Percentiles rank a stretch among this genome's conserved stretches.
Evolutionary conservation across 2,888 invertebrate species (phyloP).

Genomic region (Alviniconcha strummeri): DNA sequence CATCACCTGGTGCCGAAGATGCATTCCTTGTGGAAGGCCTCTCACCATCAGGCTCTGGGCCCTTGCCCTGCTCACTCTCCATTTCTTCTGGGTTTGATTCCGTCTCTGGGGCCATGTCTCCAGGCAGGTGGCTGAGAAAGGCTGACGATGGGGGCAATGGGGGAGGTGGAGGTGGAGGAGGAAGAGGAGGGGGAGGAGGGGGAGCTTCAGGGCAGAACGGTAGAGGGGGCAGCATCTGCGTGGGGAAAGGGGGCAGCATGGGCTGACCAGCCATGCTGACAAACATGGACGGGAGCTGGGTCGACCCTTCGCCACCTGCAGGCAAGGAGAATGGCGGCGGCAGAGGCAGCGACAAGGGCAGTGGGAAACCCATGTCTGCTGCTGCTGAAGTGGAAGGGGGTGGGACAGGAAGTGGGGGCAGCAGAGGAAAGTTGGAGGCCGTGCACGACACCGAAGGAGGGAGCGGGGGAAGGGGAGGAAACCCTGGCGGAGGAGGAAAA

Average conservation of each 20-base stretch:
- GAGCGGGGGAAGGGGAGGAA: not conserved
- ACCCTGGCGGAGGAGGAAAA: conserved; percentile 3
- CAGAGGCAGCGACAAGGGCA: not conserved
- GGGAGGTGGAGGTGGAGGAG: not conserved
- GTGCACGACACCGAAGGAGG: not conserved
- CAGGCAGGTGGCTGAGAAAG: too few species aligned
- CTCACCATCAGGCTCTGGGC: too few species aligned
- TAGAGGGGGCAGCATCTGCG: conserved; percentile 5
- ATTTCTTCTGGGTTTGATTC: too few species aligned
- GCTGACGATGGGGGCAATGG: too few species aligned
- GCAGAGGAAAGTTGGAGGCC: not conserved
- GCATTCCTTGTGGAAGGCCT: too few species aligned
- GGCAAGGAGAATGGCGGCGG: conserved; percentile 8
- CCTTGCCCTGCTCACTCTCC: too few species aligned
- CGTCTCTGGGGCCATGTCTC: too few species aligned
- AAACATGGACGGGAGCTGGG: not conserved
- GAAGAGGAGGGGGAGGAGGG: not conserved
- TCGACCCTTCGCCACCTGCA: not conserved
- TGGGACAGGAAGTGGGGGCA: not conserved
- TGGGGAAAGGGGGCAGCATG: not conserved
- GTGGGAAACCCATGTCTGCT: not conserved
- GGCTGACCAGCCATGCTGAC: not conserved
- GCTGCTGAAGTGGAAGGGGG: not conserved
- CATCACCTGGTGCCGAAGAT: too few species aligned
- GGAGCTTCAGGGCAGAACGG: not conserved